Base-by-base conservation (phyloP, 2,888 invertebrate genomes). In the Neuroscelio doddi region DNA sequence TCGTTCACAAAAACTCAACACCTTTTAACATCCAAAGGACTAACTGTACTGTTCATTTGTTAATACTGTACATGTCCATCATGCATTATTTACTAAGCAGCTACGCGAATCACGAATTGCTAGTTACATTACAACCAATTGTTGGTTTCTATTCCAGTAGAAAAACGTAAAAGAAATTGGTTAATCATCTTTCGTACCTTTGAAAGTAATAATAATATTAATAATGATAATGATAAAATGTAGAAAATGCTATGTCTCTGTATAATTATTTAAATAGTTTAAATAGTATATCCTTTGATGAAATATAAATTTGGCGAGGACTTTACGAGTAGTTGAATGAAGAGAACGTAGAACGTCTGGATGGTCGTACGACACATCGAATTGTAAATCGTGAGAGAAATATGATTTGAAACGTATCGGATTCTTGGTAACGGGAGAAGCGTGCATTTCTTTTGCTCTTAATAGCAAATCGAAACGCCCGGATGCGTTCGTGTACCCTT, bases 371-470 rank as follows among this genome's bases (percentile, higher is more conserved):
- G n/a, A n/a, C n/a, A n/a, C n/a, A n/a, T n/a, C n/a, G n/a, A n/a
- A n/a, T n/a, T n/a, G 55, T 41, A 16, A 53, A 58, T 59, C 59
- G 51, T 50, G 58, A 53, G 58, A 64, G 53, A 64, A 47, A 64
- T 59, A 55, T 59, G 55, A 64, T 59, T 59, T 56, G 56, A 29
- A 44, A 56, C 58, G 58, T 67, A 58, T 67, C 58, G 42, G 29
- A 63, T 67, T 67, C 53, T 57, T 42, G 52, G 67, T 67, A 67
- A 67, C 59, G 59, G 67, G 63, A 67, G 67, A 67, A 63, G 59
- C 63, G 56, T 59, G 63, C 55, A 56, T 67, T 67, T 55, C 58
- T 58, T 63, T 66, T 63, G 62, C 62, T 63, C 44, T 30, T 47
- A 42, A 66, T 50, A 53, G 17, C 42, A 34, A 49, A 65, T 59